phyloP scores from a whole-genome alignment of 2,888 invertebrate species.

The Achlya flavicornis region DNA sequence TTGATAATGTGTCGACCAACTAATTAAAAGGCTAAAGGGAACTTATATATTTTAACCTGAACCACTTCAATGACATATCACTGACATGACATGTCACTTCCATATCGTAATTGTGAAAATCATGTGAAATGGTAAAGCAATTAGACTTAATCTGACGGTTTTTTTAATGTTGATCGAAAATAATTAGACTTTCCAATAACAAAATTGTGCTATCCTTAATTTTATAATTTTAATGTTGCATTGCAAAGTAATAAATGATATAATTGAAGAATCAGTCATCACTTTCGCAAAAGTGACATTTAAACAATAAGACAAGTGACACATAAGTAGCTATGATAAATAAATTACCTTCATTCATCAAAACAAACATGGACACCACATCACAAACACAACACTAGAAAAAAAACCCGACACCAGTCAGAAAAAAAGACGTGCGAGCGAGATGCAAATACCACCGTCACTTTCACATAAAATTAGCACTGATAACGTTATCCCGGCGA shows the following conservation, averaged over 20 bases:
- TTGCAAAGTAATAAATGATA: background rate
- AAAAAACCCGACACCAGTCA: slow-evolving; percentile 33
- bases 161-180: too few species aligned
- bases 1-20: too few species aligned
- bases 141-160: too few species aligned
- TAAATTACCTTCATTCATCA: slow-evolving; percentile 29
- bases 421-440: slow-evolving; percentile 44
- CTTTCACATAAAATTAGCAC: slow-evolving; percentile 39
- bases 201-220: too few species aligned
- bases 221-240: background rate
- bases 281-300: background rate
- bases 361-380: slow-evolving; percentile 36
- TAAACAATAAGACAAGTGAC: background rate
- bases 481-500: slow-evolving; percentile 29
- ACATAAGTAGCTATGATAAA: slow-evolving; percentile 11
- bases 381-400: slow-evolving; percentile 54
- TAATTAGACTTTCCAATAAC: too few species aligned
- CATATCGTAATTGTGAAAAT: too few species aligned
- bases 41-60: too few species aligned
- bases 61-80: too few species aligned
- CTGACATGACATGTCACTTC: too few species aligned
- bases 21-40: too few species aligned
- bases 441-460: slow-evolving; percentile 38
- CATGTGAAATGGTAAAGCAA: too few species aligned
- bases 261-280: background rate